A percentile compares a stretch with the other conserved stretches of the same genome.
phyloP scores from a whole-genome alignment of 2,113 vertebrate species.

The Cyprinodon variegatus region DNA sequence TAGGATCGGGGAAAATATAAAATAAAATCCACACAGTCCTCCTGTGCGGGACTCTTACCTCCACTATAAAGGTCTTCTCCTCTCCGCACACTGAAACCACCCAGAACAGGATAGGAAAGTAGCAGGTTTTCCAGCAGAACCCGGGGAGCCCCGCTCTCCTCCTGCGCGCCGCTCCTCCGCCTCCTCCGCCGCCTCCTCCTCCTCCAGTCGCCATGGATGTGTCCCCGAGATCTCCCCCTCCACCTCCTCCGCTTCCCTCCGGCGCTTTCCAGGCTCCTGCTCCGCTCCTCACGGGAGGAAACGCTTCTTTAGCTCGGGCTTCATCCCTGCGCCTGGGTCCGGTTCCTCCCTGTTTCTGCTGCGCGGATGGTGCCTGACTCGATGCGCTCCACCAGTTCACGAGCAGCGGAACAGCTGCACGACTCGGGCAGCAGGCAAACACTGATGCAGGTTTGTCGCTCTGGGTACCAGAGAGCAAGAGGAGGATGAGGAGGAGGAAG shows the following conservation, averaged over 20 bases:
- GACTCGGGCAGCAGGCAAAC: constrained; percentile 30
- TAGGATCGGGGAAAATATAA: too few species aligned
- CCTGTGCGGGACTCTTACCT: constrained; percentile 64
- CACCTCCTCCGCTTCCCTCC: constrained; percentile 54
- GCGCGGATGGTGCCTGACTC: not conserved
- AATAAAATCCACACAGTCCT: constrained; percentile 3
- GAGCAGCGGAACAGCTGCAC: constrained; percentile 45
- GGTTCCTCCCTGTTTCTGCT: not conserved
- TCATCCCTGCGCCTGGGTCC: constrained; percentile 31
- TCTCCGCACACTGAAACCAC: constrained; percentile 79
- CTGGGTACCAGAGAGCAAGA: constrained; percentile 33
- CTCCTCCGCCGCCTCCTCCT: constrained; percentile 45
- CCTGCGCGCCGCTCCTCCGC: constrained; percentile 67
- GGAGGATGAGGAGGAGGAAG: constrained; percentile 1
- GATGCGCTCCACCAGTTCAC: not conserved
- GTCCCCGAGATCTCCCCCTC: constrained; percentile 55
- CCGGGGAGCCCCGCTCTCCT: constrained; percentile 74
- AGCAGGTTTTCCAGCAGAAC: constrained; percentile 80
- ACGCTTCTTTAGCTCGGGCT: constrained; percentile 33
- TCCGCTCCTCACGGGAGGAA: constrained; percentile 61
- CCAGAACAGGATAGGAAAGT: constrained; percentile 79
- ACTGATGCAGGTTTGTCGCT: constrained; percentile 50
- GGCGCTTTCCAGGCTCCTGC: constrained; percentile 64
- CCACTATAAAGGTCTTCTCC: constrained; percentile 81
- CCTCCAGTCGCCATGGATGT: constrained; percentile 73